phyloP scores from a whole-genome alignment of 2,797 vertebrate genomes.

The Carduelis carduelis region DNA sequence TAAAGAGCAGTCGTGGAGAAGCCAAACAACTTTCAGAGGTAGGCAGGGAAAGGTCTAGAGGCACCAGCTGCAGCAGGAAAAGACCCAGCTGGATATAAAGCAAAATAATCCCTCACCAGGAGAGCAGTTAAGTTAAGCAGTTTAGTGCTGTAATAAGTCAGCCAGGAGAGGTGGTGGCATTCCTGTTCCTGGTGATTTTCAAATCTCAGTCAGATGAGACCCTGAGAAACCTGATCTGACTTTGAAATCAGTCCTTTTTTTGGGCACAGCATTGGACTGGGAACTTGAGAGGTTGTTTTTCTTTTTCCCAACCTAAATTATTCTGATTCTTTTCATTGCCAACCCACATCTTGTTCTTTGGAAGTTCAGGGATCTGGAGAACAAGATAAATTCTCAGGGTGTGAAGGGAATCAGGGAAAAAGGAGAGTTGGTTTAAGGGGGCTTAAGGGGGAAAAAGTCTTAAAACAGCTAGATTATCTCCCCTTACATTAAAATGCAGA shows the following conservation, averaged over 20 bases:
- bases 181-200: not conserved
- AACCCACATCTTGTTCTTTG: not conserved
- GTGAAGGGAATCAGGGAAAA: not conserved
- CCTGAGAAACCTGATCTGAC: not conserved
- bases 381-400: not conserved
- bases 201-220: not conserved
- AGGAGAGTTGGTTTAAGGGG: not conserved
- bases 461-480: not conserved
- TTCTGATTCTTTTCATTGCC: not conserved
- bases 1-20: not conserved
- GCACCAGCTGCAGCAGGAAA: conserved; percentile 14
- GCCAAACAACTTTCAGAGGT: not conserved
- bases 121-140: not conserved
- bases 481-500: not conserved
- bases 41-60: not conserved
- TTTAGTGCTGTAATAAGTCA: not conserved
- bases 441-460: not conserved
- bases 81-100: not conserved
- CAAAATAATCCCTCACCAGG: not conserved
- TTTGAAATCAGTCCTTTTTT: not conserved
- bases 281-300: not conserved
- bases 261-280: not conserved
- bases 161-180: not conserved
- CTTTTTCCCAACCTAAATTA: not conserved
- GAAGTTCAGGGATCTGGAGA: not conserved